Conservation (phyloP, 2,888 invertebrate genomes). For the Xanthorhoe designata region DNA sequence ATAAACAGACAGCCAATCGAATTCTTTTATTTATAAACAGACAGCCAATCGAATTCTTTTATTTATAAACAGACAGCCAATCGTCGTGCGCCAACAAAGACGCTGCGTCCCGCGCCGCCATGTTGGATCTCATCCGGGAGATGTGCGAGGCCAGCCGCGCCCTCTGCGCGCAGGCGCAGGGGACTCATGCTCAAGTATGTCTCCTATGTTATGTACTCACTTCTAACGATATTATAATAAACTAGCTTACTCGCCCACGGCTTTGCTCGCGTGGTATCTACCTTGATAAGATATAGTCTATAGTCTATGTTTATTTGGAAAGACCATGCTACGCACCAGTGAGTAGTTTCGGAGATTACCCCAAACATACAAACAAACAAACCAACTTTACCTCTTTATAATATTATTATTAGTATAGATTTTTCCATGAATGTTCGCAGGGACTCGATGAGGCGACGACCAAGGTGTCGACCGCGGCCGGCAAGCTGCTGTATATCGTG, state of each 20-base stretch:
- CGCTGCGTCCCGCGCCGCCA: slow-evolving; percentile 44
- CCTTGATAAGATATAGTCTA: no score
- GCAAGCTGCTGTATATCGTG: slow-evolving; percentile 42
- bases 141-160: slow-evolving; percentile 51
- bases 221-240: neutral
- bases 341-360: no score
- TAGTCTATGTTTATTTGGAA: no score
- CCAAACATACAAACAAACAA: no score
- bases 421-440: slow-evolving; percentile 1
- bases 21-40: no score
- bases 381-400: no score
- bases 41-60: no score
- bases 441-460: slow-evolving; percentile 19
- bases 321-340: no score
- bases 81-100: slow-evolving; percentile 44
- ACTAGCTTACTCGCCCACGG: no score
- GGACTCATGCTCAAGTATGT: slow-evolving; percentile 14
- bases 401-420: neutral
- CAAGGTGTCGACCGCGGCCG: slow-evolving; percentile 42
- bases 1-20: no score
- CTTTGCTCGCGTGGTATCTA: no score
- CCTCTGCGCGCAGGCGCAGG: slow-evolving; percentile 44
- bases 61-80: slow-evolving; percentile 47
- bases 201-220: neutral
- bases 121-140: slow-evolving; percentile 47